These are phyloP conservation scores for Leptogaster cylindrica DNA, from an alignment of 2,888 invertebrate genomes.

Conservation along the genomic window DNA sequence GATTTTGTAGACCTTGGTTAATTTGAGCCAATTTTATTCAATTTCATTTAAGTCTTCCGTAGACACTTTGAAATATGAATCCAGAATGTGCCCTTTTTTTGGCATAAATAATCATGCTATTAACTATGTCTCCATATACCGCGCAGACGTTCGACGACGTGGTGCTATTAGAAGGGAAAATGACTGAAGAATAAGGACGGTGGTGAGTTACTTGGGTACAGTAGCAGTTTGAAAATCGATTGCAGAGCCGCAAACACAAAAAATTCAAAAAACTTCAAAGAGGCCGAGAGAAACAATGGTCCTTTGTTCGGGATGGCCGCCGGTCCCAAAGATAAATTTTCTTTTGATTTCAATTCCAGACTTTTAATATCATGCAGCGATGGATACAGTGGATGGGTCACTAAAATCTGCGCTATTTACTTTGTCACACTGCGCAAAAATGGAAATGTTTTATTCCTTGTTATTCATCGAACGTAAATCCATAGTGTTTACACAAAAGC, in stretches of 20 bases:
- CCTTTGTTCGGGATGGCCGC: slow-evolving; percentile 29
- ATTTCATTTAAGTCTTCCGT: too few relatives aligned
- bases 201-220: slow-evolving; percentile 44
- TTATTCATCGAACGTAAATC: slow-evolving; percentile 7
- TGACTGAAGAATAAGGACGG: slow-evolving; percentile 46
- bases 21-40: too few relatives aligned
- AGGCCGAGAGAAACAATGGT: slow-evolving; percentile 34
- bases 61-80: slow-evolving; percentile 45
- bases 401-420: slow-evolving; percentile 32
- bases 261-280: slow-evolving; percentile 32
- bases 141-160: slow-evolving; percentile 35
- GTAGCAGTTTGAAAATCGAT: slow-evolving; percentile 26
- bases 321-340: slow-evolving; percentile 36
- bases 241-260: slow-evolving; percentile 14
- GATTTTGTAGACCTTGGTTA: too few relatives aligned
- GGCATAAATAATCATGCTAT: slow-evolving; percentile 46
- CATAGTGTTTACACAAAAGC: background rate
- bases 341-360: slow-evolving; percentile 28
- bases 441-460: slow-evolving; percentile 24
- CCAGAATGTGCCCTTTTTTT: slow-evolving; percentile 33
- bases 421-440: slow-evolving; percentile 28
- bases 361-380: slow-evolving; percentile 40
- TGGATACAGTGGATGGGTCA: slow-evolving; percentile 19
- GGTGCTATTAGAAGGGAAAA: slow-evolving; percentile 37
- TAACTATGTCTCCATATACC: slow-evolving; percentile 45